Base-by-base conservation (phyloP, 1,140 invertebrate genomes). In the Trissolcus basalis region DNA sequence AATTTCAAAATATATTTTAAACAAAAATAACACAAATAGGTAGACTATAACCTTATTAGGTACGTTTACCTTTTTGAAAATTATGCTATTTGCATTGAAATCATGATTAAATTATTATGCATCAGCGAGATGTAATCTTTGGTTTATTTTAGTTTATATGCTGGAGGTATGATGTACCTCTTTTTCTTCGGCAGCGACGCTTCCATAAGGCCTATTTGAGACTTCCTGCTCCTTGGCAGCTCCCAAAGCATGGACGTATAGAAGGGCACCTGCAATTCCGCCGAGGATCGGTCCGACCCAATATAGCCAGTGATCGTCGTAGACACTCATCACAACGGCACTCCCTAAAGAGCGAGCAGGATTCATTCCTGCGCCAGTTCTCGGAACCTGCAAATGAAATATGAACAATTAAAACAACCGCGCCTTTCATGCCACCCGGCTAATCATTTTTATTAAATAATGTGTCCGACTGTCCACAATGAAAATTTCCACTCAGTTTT, bases 321-420 rank as follows among this genome's bases (percentile, higher is more conserved):
- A 98, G 14, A 87, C 86, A 15, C 91, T 91, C 54, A 91, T 91
- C 39, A 97, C 92, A 9, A 96, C 92, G 1, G 95, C 94, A 6
- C 95, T 95, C 53, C 96, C 96, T 81, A 97, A 92, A 19, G 93
- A 93, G 60, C 96, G 90, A 0, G 96, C 96, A 0, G 95, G 95
- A 89, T 97, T 97, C 95, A 97, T 96, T 70, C 94, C 93, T 13
- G 95, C 91, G 44, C 95, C 95, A 2, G 96, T 97, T 85, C 93
- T 94, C 69, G 92, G 91, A 58, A 92, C 87, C 92, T 93, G 73
- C 13, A 12, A 79, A 51, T 74, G 33, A 61, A 67, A 59, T 45
- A 35, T 9, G 41, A 68, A 51, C 11, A 68, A 60, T 68, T 68
- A 63, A 32, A 41, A 12, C 12, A 54, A 58, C 33, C 11, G 16